These are phyloP conservation scores for Centropus unirufus DNA, from an alignment of 2,113 vertebrate genomes.

Conservation along the genomic window DNA sequence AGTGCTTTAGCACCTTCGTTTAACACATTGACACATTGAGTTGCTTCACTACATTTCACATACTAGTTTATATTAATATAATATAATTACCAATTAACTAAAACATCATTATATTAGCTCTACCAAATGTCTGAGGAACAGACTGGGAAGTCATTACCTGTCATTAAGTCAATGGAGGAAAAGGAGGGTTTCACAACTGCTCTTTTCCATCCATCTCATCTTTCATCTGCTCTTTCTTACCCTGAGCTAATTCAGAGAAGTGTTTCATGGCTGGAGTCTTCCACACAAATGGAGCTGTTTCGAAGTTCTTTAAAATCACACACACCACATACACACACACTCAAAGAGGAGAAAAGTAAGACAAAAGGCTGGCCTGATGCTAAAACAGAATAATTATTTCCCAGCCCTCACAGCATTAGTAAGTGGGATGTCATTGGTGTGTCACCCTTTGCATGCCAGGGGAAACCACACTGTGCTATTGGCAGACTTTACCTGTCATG, in stretches of 20 bases:
- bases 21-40: not conserved
- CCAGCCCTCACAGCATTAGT: not conserved
- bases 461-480: not conserved
- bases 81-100: not conserved
- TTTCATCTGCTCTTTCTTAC: constrained; percentile 41
- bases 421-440: not conserved
- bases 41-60: constrained; percentile 46
- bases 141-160: not conserved
- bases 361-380: not conserved
- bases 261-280: not conserved
- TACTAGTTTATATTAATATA: constrained; percentile 18
- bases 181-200: constrained; percentile 41
- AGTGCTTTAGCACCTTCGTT: not conserved
- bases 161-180: constrained; percentile 29
- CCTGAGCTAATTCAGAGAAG: constrained; percentile 21
- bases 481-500: not conserved
- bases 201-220: not conserved
- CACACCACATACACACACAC: not conserved
- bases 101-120: not conserved
- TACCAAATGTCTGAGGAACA: not conserved
- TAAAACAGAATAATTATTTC: constrained; percentile 11
- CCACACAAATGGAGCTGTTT: constrained; percentile 36
- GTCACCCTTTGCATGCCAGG: not conserved
- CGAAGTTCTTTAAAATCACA: not conserved
- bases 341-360: not conserved